Evolutionary conservation across 2,888 invertebrate genomes (phyloP), one percentile per base, ranked within the genome.

Genomic region (Calephelis perditalis): DNA sequence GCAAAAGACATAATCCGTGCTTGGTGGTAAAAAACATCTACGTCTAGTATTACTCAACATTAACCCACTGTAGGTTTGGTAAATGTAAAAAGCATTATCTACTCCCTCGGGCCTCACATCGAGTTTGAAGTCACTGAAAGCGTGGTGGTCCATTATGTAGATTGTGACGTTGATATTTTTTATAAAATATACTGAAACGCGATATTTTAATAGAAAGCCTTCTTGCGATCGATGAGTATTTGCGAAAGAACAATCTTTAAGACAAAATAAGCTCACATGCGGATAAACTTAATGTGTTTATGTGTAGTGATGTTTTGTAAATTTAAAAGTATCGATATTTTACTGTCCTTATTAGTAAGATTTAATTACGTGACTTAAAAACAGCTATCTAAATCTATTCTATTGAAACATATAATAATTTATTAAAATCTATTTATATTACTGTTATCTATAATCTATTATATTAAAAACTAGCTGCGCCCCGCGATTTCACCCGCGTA

Each of bases 71-170:
- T 73, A 74, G 70, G 68, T 65, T 72, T 72, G 70, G 74, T 72
- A 76, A 77, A 80, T 73, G 75, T 71, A 75, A 73, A 73, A 73
- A 73, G 75, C 75, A 80, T 82, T 81, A 81, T 78, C 76, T 74
- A 70, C 67, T 77, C 79, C 78, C 78, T 70, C 62, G 68, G 74
- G 78, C 65, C 76, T 72, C 69, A 68, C 65, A 69, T 71, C 68
- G 68, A 72, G 66, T 67, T 65, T 65, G 65, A 65, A 66, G 63
- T 65, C 63, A 64, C 63, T 63, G 67, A 65, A 65, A 64, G 67
- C 66, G 61, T 60, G 64, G 60, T 60, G 64, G 67, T 68, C 67
- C 68, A 69, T 73, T 73, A 72, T 72, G 72, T 67, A 72, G 72
- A 73, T 71, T 67, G 66, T 61, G 64, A 59, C 59, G 65, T 59